Evolutionary conservation across 2,797 vertebrate species (phyloP).

Genomic region (Euthynnus affinis): DNA sequence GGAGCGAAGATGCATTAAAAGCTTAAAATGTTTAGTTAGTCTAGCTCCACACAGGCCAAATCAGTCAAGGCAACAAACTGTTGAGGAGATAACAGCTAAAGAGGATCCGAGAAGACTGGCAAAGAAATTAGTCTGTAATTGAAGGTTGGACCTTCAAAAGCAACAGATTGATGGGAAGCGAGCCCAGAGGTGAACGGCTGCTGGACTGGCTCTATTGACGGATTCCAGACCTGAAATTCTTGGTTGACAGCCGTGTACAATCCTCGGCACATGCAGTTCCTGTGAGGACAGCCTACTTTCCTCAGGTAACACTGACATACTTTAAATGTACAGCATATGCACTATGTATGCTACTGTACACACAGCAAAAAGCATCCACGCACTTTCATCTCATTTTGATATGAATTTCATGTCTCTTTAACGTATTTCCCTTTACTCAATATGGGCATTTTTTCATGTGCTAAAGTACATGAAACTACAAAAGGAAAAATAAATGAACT

Average conservation of each 20-base stretch:
- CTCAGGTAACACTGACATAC: slow-evolving; percentile 14
- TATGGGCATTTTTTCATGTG: too few relatives aligned
- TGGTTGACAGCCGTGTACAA: slow-evolving; percentile 30
- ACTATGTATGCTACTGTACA: slow-evolving; percentile 10
- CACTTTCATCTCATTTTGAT: neutral
- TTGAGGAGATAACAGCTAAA: neutral
- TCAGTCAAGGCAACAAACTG: slow-evolving; percentile 7
- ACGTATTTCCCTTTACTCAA: too few relatives aligned
- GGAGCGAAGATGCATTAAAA: neutral
- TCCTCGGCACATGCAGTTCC: slow-evolving; percentile 47
- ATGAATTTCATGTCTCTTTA: too few relatives aligned
- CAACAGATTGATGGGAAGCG: slow-evolving; percentile 31
- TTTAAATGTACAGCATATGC: neutral
- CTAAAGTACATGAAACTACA: too few relatives aligned
- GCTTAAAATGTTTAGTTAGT: slow-evolving; percentile 6
- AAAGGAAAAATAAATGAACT: too few relatives aligned
- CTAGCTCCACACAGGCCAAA: neutral
- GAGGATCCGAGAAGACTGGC: neutral
- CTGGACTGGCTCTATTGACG: slow-evolving; percentile 22
- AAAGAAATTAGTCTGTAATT: neutral
- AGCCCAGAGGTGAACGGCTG: neutral
- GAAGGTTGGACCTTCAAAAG: slow-evolving; percentile 29
- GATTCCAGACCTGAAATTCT: slow-evolving; percentile 47
- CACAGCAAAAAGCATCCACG: neutral
- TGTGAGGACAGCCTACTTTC: neutral